A percentile compares a stretch with the other conserved stretches of the same genome.
phyloP scores from a whole-genome alignment of 2,888 invertebrate species.

The Cheilosia vulpina region DNA sequence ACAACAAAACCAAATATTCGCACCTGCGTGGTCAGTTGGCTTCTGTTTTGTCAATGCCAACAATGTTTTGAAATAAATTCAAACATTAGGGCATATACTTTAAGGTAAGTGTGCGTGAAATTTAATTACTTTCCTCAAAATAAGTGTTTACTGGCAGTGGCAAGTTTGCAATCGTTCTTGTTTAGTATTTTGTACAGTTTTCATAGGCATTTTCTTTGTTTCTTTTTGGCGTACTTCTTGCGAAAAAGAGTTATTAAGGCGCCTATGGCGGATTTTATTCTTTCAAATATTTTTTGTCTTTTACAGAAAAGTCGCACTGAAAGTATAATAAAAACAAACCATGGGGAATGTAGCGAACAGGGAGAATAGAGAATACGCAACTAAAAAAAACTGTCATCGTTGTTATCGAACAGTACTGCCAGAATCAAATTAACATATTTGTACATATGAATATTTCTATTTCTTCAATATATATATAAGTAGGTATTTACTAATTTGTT shows the following conservation, averaged over 20 bases:
- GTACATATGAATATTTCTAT: no score
- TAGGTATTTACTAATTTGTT: no score
- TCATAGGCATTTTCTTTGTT: constrained; percentile 3
- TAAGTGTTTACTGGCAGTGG: background rate
- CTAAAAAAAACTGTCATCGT: background rate
- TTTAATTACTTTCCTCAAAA: background rate
- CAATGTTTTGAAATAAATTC: background rate
- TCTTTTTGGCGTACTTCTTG: constrained; percentile 5
- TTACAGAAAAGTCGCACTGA: background rate
- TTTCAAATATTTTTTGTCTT: background rate
- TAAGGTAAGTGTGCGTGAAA: background rate
- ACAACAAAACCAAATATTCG: constrained; percentile 3
- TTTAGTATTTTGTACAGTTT: constrained; percentile 15
- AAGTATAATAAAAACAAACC: constrained; percentile 46
- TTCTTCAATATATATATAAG: no score
- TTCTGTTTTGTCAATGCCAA: constrained; percentile 2
- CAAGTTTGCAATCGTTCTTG: background rate
- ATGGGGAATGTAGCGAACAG: background rate
- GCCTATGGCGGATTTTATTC: background rate
- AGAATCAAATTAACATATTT: background rate
- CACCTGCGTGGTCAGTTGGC: constrained; percentile 28
- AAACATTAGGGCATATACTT: background rate
- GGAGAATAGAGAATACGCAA: background rate
- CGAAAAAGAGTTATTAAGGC: background rate
- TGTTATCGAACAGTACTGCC: constrained; percentile 42